Evolutionary conservation across 1,140 invertebrate genomes (phyloP), one percentile per base, ranked within the genome.

Genomic region (Alviniconcha marisindica): DNA sequence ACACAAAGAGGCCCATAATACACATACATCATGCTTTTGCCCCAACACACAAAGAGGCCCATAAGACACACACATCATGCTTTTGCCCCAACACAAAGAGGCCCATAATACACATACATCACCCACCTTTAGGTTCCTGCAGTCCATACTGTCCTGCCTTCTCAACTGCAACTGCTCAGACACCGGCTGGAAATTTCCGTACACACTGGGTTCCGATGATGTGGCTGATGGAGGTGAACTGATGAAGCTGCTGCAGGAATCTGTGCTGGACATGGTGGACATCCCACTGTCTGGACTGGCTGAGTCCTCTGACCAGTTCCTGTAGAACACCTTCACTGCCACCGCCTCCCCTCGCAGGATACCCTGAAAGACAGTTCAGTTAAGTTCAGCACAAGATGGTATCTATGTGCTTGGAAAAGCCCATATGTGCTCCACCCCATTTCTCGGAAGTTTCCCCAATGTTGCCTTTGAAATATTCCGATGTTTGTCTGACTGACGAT

Each of bases 261-360:
- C 60, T 18, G 31, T 66, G 60, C 56, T 80, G 24, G 78, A 80
- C 56, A 80, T 31, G 38, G 78, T 60, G 24, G 78, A 80, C 38
- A 28, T 44, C 1, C 78, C 78, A 21, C 78, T 80, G 60, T 80
- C 78, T 66, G 36, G 0, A 48, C 44, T 48, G 44, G 44, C 44
- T 48, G 44, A 18, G 7, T 48, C 18, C 7, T 18, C 14, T 42
- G 24, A 28, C 28, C 56, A 28, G n/a, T 51, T 51, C 44, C 28
- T n/a, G 60, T 80, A 80, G 78, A 80, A 80, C 24, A 66, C 78
- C n/a, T 80, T 80, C 31, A 69, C 78, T 3, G 78, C 78, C 7
- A 63, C 60, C 3, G 33, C 56, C 10, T 63, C 7, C 36, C n/a
- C 60, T 42, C 18, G 5, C 78, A 80, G 60, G 0, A 44, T 44